Percentiles rank a stretch among this genome's conserved stretches.
These are phyloP conservation scores for Catharus fuscescens DNA, from an alignment of 2,113 vertebrate genomes.

Conservation along the genomic window DNA sequence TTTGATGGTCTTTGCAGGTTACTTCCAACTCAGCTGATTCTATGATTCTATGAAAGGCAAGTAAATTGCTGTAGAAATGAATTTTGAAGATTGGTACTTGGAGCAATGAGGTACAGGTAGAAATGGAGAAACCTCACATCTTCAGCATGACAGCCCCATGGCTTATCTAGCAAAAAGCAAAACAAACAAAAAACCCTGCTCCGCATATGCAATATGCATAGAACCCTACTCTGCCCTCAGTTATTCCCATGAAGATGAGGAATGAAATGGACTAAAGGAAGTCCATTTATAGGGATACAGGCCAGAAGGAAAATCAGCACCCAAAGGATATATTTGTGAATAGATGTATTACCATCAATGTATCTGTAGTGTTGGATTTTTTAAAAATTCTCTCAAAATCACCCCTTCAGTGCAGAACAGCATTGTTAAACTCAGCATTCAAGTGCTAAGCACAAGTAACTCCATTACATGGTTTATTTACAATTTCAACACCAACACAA, in stretches of 20 bases:
- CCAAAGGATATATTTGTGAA: background rate
- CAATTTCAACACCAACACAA: background rate
- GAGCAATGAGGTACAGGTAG: background rate
- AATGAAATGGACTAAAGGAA: background rate
- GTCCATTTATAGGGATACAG: background rate
- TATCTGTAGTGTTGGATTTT: background rate
- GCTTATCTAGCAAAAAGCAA: background rate
- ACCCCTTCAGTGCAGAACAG: background rate
- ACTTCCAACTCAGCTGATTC: background rate
- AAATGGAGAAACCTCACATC: background rate
- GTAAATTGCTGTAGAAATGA: background rate
- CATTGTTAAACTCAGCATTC: background rate
- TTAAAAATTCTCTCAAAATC: background rate
- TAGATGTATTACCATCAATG: background rate
- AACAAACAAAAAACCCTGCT: background rate
- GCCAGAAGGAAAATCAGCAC: background rate
- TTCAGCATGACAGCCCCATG: background rate
- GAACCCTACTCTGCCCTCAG: background rate
- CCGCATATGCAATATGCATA: fast-evolving
- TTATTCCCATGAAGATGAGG: background rate
- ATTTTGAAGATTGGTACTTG: background rate
- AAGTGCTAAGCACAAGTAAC: background rate
- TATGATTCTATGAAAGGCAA: background rate
- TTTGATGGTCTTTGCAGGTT: background rate
- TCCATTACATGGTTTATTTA: background rate